Conservation (phyloP, 2,888 invertebrate genomes). For the Leptura quadrifasciata region DNA sequence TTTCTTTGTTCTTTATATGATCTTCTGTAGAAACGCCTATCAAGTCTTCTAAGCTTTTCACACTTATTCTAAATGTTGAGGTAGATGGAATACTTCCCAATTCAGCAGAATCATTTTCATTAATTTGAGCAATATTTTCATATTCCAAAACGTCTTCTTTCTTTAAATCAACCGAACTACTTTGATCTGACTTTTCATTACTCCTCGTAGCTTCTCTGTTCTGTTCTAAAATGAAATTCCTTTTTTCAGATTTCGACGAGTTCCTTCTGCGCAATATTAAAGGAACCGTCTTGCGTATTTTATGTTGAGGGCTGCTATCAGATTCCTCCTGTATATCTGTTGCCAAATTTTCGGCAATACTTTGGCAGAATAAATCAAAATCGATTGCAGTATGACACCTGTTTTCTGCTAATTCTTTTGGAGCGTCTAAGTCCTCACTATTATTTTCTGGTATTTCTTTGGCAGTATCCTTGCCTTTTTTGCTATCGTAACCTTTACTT, state of each 20-base stretch:
- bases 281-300: conserved; percentile 11
- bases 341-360: conserved; percentile 31
- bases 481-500: background rate
- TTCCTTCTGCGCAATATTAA: conserved; percentile 32
- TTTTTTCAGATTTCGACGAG: conserved; percentile 9
- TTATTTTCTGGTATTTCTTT: background rate
- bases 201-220: background rate
- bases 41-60: conserved; percentile 47
- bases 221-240: conserved; percentile 15
- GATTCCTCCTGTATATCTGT: background rate
- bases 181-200: background rate
- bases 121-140: conserved; percentile 19
- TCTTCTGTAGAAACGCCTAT: conserved; percentile 43
- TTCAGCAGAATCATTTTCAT: background rate
- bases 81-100: background rate
- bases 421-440: background rate
- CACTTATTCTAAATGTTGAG: conserved; percentile 44
- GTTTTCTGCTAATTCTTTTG: conserved; percentile 10
- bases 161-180: background rate
- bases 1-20: conserved; percentile 17
- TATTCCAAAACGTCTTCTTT: background rate
- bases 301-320: background rate
- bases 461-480: background rate
- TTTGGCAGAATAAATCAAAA: conserved; percentile 46
- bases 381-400: conserved; percentile 34